Conservation (phyloP, 1,140 invertebrate genomes). For the Drosophila prosaltans region DNA sequence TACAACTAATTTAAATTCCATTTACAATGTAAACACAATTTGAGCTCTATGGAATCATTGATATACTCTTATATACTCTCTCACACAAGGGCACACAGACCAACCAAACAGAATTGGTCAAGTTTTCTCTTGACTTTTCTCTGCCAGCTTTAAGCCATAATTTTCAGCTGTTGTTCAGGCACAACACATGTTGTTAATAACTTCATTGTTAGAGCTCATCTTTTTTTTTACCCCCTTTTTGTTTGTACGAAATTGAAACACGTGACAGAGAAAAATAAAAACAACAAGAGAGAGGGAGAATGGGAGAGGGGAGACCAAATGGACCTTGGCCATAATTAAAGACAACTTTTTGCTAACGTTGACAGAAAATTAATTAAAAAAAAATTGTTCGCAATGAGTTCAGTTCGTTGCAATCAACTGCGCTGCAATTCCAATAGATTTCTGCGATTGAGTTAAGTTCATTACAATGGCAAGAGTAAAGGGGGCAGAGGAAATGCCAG, state of each 20-base stretch:
- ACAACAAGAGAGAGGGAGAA: not conserved
- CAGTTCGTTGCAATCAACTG: constrained; percentile 11
- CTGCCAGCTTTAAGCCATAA: constrained; percentile 42
- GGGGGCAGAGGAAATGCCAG: not conserved
- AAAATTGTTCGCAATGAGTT: constrained; percentile 45
- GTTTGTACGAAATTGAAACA: constrained; percentile 36
- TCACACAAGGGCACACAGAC: not conserved
- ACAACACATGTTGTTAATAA: constrained; percentile 74
- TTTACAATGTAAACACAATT: no score
- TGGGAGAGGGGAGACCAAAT: not conserved
- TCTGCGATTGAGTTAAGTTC: constrained; percentile 68
- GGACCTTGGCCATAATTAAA: constrained; percentile 63
- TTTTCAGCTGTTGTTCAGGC: constrained; percentile 43
- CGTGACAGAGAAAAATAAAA: constrained; percentile 19
- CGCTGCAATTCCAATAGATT: constrained; percentile 34
- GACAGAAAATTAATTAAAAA: constrained; percentile 81
- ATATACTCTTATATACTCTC: not conserved
- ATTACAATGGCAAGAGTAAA: constrained; percentile 47
- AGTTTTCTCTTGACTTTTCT: not conserved
- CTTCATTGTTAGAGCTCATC: constrained; percentile 44
- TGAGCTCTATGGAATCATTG: no score
- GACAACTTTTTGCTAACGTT: constrained; percentile 65
- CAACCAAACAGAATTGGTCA: not conserved
- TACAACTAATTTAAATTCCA: no score
- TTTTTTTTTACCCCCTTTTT: not conserved